Evolutionary conservation across 2,113 vertebrate species (phyloP).

Genomic region (Galeopterus variegatus): DNA sequence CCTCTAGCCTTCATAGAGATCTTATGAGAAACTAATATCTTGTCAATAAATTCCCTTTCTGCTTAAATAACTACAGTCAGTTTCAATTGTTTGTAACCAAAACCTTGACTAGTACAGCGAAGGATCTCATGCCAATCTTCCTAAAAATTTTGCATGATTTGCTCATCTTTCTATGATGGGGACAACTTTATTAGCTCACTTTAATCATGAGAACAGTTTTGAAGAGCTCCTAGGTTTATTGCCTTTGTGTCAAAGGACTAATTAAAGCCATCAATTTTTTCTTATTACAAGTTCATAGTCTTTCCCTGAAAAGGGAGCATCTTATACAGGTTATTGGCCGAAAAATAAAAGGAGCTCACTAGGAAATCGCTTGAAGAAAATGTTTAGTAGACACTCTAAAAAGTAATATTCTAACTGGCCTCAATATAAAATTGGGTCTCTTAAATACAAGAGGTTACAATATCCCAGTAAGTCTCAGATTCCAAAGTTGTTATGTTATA

Average conservation of each 20-base stretch:
- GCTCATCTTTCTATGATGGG: background rate
- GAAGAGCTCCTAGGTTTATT: background rate
- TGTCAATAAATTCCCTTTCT: slow-evolving; percentile 22
- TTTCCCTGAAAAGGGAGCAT: slow-evolving; percentile 6
- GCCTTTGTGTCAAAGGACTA: slow-evolving; percentile 32
- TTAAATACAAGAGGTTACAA: background rate
- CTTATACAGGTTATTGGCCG: background rate
- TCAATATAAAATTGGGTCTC: slow-evolving; percentile 12
- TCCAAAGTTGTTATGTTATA: background rate
- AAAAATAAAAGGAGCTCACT: slow-evolving; percentile 46
- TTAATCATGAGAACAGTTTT: background rate
- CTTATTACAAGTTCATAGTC: slow-evolving; percentile 38
- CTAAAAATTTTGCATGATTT: background rate
- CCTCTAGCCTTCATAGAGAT: background rate
- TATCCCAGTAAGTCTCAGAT: background rate
- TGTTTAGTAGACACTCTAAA: background rate
- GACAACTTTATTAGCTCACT: background rate
- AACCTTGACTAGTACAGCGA: background rate
- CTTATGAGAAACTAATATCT: background rate
- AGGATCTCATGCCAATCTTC: background rate
- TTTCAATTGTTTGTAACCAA: background rate
- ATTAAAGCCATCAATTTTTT: slow-evolving; percentile 61
- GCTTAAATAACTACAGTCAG: background rate
- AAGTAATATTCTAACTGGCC: background rate
- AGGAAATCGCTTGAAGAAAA: slow-evolving; percentile 39